These are phyloP conservation scores for Sesia apiformis DNA, from an alignment of 2,888 invertebrate species.

Conservation along the genomic window DNA sequence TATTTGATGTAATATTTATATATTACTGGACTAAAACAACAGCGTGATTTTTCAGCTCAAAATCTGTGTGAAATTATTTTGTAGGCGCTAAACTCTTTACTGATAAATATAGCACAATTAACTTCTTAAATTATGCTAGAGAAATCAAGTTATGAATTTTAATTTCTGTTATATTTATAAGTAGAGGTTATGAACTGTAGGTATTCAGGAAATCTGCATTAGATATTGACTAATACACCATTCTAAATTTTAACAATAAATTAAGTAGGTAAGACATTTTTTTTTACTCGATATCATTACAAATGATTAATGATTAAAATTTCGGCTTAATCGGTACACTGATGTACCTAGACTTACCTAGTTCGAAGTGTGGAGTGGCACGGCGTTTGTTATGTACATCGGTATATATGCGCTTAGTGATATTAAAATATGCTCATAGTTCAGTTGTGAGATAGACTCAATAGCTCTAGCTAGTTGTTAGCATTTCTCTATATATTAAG, in stretches of 20 bases:
- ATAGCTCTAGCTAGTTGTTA: conserved; percentile 63
- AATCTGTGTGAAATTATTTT: conserved; percentile 25
- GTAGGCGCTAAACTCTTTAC: conserved; percentile 33
- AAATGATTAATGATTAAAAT: conserved; percentile 28
- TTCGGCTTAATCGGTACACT: conserved; percentile 47
- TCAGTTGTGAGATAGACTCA: conserved; percentile 64
- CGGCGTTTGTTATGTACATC: conserved; percentile 35
- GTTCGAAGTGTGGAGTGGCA: conserved; percentile 25
- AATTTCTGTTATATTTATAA: conserved; percentile 38
- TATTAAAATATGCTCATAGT: conserved; percentile 66
- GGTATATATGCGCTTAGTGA: conserved; percentile 63
- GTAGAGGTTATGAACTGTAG: conserved; percentile 39
- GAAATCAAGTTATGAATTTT: conserved; percentile 1
- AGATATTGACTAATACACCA: conserved; percentile 26
- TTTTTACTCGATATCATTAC: conserved; percentile 49
- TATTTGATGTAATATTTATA: neutral
- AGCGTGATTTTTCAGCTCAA: conserved; percentile 40
- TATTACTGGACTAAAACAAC: conserved; percentile 8
- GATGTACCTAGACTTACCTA: conserved; percentile 16
- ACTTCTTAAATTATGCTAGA: conserved; percentile 18
- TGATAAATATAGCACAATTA: conserved; percentile 41
- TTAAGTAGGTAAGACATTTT: conserved; percentile 45
- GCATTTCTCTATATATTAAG: conserved; percentile 40
- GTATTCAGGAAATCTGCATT: conserved; percentile 32
- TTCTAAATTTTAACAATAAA: conserved; percentile 50